These are phyloP conservation scores for Trogon melanurus DNA, from an alignment of 2,113 vertebrate genomes.

Conservation along the genomic window DNA sequence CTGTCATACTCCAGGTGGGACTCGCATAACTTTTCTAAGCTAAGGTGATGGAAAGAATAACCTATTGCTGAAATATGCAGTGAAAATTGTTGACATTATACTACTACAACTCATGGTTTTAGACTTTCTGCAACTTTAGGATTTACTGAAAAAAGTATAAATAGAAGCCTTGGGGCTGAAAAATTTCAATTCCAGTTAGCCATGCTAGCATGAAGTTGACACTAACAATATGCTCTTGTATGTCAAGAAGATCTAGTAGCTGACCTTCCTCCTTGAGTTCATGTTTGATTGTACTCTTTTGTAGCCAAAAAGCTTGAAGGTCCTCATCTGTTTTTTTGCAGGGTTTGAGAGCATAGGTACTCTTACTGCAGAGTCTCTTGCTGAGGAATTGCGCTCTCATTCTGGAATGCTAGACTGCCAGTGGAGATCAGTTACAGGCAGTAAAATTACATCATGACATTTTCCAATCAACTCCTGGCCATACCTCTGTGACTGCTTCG, in stretches of 20 bases:
- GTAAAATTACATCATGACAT: not conserved
- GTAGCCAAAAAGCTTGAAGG: not conserved
- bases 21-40: not conserved
- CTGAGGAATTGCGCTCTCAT: not conserved
- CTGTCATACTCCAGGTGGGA: not conserved
- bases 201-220: not conserved
- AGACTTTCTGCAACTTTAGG: constrained; percentile 7
- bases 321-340: not conserved
- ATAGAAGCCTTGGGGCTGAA: not conserved
- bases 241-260: not conserved
- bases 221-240: not conserved
- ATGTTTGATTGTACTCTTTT: not conserved
- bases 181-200: not conserved
- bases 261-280: not conserved
- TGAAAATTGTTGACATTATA: not conserved
- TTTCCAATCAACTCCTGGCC: not conserved
- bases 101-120: not conserved
- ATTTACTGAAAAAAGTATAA: not conserved
- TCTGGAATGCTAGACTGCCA: not conserved
- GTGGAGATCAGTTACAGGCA: not conserved
- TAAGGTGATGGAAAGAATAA: not conserved
- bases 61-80: not conserved
- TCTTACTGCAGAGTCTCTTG: not conserved
- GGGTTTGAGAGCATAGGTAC: not conserved
- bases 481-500: not conserved